These are phyloP conservation scores for Eonycteris spelaea DNA, from an alignment of 2,113 vertebrate species.

Conservation along the genomic window DNA sequence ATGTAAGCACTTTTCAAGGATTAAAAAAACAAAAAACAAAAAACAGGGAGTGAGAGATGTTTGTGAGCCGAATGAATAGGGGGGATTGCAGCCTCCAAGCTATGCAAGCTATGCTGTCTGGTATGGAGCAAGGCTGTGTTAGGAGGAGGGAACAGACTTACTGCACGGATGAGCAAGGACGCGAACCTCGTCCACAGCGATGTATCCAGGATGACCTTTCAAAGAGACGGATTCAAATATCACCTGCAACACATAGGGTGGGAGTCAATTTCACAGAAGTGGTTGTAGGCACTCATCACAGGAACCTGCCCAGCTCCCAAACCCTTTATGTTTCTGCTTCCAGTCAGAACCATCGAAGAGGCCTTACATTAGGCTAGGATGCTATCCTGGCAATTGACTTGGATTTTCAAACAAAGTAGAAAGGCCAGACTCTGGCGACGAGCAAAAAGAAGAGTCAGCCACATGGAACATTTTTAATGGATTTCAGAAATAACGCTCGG, in stretches of 20 bases:
- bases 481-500: constrained; percentile 40
- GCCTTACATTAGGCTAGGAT: accelerated
- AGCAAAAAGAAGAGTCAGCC: not conserved
- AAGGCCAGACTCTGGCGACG: not conserved
- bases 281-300: not conserved
- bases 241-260: constrained; percentile 86
- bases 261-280: constrained; percentile 31
- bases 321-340: not conserved
- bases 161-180: constrained; percentile 97
- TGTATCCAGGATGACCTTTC: constrained; percentile 95
- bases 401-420: constrained; percentile 34
- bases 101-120: not conserved
- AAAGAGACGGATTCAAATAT: constrained; percentile 96
- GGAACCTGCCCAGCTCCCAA: not conserved
- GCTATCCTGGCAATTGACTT: not conserved
- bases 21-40: too few relatives aligned
- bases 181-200: constrained; percentile 95
- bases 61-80: constrained; percentile 46
- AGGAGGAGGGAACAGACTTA: constrained; percentile 81
- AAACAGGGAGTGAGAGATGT: not conserved
- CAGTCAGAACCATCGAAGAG: not conserved
- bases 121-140: accelerated
- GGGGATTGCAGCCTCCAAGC: not conserved
- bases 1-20: constrained; percentile 60
- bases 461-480: not conserved